Evolutionary conservation across 2,113 vertebrate species (phyloP).

Genomic region (Egretta garzetta): DNA sequence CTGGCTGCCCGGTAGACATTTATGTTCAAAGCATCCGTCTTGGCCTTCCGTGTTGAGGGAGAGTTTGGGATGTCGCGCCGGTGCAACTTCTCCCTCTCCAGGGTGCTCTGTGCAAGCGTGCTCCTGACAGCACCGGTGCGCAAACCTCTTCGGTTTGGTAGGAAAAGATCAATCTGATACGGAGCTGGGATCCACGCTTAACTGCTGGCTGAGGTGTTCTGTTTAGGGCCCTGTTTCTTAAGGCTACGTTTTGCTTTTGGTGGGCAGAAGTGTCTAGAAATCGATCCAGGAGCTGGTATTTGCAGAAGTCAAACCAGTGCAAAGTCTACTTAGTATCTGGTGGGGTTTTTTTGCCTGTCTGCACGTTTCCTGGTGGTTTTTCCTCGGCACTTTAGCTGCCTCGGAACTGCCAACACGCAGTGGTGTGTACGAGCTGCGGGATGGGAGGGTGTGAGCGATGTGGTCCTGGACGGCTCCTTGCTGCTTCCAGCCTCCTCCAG

Average conservation of each 20-base stretch:
- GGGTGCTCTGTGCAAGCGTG: not conserved
- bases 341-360: not conserved
- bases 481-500: constrained; percentile 33
- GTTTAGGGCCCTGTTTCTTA: not conserved
- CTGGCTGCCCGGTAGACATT: not conserved
- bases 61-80: rapidly evolving
- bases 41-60: not conserved
- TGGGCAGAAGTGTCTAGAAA: not conserved
- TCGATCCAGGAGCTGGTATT: not conserved
- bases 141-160: not conserved
- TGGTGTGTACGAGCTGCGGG: not conserved
- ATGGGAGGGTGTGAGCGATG: not conserved
- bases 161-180: not conserved
- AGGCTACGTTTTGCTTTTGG: not conserved
- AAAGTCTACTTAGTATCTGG: not conserved
- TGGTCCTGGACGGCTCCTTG: not conserved
- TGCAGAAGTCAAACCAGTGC: not conserved
- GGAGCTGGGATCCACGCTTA: not conserved
- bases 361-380: not conserved
- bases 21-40: rapidly evolving
- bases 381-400: not conserved
- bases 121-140: not conserved
- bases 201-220: not conserved
- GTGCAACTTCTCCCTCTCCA: not conserved
- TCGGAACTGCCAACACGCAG: not conserved